Base-by-base conservation (phyloP, 2,888 invertebrate species). In the Pedicia rivosa region DNA sequence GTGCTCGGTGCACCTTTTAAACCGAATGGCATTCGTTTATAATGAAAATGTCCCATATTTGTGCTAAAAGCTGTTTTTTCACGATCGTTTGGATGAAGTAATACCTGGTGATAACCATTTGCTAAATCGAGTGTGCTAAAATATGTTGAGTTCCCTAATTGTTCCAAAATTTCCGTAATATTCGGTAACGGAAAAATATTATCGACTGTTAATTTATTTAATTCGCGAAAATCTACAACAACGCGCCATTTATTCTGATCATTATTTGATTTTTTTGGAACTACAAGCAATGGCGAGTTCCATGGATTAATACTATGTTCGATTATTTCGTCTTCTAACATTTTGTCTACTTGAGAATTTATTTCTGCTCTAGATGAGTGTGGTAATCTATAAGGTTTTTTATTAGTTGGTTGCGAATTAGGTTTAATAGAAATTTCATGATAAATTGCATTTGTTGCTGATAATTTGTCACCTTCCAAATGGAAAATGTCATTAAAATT, bases 1-100 rank as follows among this genome's bases (percentile, higher is more conserved):
- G 20, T 31, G 10, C 8, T 12, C 10, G 31, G 20, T 17, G 31
- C 31, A 16, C 19, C 31, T 15, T 30, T 30, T 17, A 31, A 7
- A 3, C 19, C 17, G 15, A 29, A 29, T 29, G 29, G 29, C 29
- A 29, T 29, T 29, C 29, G 13, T 29, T 14, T 3, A 14, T 17
- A 31, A 4, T 31, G 17, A 17, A 6, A 31, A 19, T 31, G 31
- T 5, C 31, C 31, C 16, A 30, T 34, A 9, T 25, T 34, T n/a
- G 39, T 40, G 13, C 31, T 42, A 30, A 48, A 48, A 3, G 42
- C 46, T 1, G 46, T 46, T 41, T 47, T 47, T 10, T 35, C 35
- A 17, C 24, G 30, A 29, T 46, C 44, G 15, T 19, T 25, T 10
- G 37, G 27, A 15, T 36, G 6, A 6, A 47, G 14, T 14, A 15